Conservation (phyloP, 2,888 invertebrate genomes). For the Steinernema carpocapsae region DNA sequence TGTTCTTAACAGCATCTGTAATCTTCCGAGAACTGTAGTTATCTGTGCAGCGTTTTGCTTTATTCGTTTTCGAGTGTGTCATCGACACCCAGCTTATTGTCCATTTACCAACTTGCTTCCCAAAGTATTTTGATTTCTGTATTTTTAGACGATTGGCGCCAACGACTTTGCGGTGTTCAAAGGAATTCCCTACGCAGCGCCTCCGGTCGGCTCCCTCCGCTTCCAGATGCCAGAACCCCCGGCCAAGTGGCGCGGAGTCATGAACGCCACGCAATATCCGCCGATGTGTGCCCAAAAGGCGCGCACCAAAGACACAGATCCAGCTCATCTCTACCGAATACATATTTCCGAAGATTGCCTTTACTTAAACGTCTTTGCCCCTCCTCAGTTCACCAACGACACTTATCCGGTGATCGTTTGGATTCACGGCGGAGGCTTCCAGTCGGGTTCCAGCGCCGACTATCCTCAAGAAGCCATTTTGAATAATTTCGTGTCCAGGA, state of each 20-base stretch:
- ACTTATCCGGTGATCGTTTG: conserved; percentile 89
- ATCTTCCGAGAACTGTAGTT: too few species aligned
- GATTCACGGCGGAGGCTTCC: conserved; percentile 92
- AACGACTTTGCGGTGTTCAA: conserved; percentile 68
- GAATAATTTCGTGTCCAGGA: conserved; percentile 74
- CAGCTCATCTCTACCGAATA: conserved; percentile 53
- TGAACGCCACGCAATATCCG: conserved; percentile 69
- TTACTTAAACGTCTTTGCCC: conserved; percentile 88
- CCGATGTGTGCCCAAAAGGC: conserved; percentile 50
- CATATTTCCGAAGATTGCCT: conserved; percentile 82
- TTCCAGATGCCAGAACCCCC: conserved; percentile 68
- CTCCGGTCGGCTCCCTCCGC: conserved; percentile 67
- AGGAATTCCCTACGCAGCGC: conserved; percentile 69
- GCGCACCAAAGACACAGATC: conserved; percentile 47
- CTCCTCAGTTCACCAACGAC: conserved; percentile 72
- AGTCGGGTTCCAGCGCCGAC: conserved; percentile 75
- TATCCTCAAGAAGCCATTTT: conserved; percentile 59
- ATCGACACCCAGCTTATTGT: too few species aligned
- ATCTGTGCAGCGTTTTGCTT: background rate
- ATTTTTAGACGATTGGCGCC: conserved; percentile 53
- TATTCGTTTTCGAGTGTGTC: background rate
- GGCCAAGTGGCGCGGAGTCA: conserved; percentile 68
- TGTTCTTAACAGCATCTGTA: background rate
- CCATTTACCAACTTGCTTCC: background rate
- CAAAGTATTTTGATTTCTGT: conserved; percentile 17